These are phyloP conservation scores for Papilio demoleus DNA, from an alignment of 2,888 invertebrate genomes.

Conservation along the genomic window DNA sequence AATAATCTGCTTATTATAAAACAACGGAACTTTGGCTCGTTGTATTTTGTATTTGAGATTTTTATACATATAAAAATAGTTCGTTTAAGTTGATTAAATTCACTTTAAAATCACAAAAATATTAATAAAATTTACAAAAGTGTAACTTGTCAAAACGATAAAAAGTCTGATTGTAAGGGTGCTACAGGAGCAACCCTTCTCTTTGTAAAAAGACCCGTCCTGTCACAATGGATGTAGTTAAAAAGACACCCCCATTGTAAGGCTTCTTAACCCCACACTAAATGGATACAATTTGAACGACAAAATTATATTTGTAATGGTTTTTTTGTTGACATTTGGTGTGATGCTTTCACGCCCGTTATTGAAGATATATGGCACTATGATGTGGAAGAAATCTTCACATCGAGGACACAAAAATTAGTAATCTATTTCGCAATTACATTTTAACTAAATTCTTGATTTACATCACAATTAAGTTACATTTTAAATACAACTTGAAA, in stretches of 20 bases:
- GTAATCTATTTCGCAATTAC: not conserved
- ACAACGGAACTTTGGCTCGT: too few relatives aligned
- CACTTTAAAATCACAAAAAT: conserved; percentile 18
- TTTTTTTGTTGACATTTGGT: conserved; percentile 50
- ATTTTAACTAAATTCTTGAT: too few relatives aligned
- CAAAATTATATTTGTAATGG: conserved; percentile 74
- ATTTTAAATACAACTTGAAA: too few relatives aligned
- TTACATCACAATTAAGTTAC: too few relatives aligned
- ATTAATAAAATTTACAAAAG: conserved; percentile 35
- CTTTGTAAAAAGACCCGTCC: conserved; percentile 61
- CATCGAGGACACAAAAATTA: not conserved
- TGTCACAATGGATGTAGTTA: conserved; percentile 76
- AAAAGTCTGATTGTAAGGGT: conserved; percentile 43
- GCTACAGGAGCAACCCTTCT: conserved; percentile 68
- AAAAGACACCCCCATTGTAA: conserved; percentile 77
- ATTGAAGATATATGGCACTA: conserved; percentile 20
- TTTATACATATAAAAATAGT: too few relatives aligned
- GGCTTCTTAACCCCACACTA: conserved; percentile 79
- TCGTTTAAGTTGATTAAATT: too few relatives aligned
- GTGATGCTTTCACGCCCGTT: conserved; percentile 24
- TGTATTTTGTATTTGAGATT: too few relatives aligned
- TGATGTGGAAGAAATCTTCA: conserved; percentile 40
- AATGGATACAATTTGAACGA: conserved; percentile 74
- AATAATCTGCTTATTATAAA: too few relatives aligned
- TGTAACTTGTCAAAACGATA: conserved; percentile 41